Percentiles rank a stretch among this genome's conserved stretches.
Conservation (phyloP, 2,113 vertebrate species). For the Cygnus atratus region DNA sequence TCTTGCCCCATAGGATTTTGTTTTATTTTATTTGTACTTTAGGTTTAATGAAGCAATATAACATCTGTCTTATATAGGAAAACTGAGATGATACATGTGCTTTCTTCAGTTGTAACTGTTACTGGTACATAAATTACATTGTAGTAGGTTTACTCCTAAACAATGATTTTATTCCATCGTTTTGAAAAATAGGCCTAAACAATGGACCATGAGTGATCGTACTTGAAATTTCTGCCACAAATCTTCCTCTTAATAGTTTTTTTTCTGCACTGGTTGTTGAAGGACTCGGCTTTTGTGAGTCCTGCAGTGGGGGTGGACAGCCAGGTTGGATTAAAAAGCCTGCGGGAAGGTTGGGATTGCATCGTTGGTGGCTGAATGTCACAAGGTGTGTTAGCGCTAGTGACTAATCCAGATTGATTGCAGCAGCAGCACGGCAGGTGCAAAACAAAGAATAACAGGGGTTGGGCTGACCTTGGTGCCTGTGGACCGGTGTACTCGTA, state of each 20-base stretch:
- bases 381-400: neutral
- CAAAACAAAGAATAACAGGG: neutral
- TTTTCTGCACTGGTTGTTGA: neutral
- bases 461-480: neutral
- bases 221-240: neutral
- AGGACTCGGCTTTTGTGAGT: neutral
- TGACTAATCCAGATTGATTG: constrained; percentile 20
- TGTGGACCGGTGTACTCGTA: rapidly evolving
- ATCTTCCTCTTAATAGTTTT: neutral
- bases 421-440: neutral
- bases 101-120: neutral
- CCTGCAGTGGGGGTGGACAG: constrained; percentile 1
- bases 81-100: neutral
- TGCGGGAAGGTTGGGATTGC: neutral
- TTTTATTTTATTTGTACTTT: neutral
- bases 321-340: neutral
- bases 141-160: neutral
- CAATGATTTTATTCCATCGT: neutral
- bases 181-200: neutral
- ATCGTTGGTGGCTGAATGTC: neutral
- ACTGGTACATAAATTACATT: neutral
- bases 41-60: neutral
- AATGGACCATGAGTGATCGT: neutral
- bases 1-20: neutral
- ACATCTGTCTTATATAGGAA: neutral